Evolutionary conservation across 92 coral and sea anemone species (phyloP), one percentile per base, ranked within the genome.

Genomic region (Anthopleura xanthogrammica): DNA sequence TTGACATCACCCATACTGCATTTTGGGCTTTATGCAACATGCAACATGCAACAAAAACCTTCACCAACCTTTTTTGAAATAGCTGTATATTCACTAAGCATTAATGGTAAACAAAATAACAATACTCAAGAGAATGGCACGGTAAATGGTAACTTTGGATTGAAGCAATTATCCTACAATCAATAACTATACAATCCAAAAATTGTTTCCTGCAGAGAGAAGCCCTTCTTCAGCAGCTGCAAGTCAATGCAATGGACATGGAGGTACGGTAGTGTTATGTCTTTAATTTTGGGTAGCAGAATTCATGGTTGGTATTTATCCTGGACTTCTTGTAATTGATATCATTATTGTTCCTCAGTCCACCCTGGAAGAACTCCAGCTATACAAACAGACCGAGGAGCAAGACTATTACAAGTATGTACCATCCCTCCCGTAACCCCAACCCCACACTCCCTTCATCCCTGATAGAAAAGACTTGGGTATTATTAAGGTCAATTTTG

Each of bases 321-420:
- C 50, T 43, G 36, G 36, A 29, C 36, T 29, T 29, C 36, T 29
- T 29, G 36, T 29, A 13, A n/a, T 52, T 29, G n/a, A 11, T 29
- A n/a, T 75, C 36, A 29, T 9, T 12, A 5, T 29, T 29, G 0
- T 29, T 29, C 36, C 36, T 29, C 82, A 96, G 99, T 92, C 99
- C 1, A 96, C 98, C 36, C 90, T 96, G 11, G 99, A 96, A 84
- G 99, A 96, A 66, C 82, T 96, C 29, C 94, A 95, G 80, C 92
- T 96, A 80, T 98, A 94, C 58, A 91, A 91, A 65, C 93, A 94
- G 54, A 88, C 99, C 0, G 99, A 96, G 62, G 97, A 94, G 43
- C 99, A 96, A 79, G 93, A 96, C 68, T 96, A 94, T 79, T 91
- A 92, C 8, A 86, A 90, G 95, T 94, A 75, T 29, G 91, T 72